Evolutionary conservation across 2,888 invertebrate species (phyloP).

Genomic region (Cataglyphis rosenhaueri): DNA sequence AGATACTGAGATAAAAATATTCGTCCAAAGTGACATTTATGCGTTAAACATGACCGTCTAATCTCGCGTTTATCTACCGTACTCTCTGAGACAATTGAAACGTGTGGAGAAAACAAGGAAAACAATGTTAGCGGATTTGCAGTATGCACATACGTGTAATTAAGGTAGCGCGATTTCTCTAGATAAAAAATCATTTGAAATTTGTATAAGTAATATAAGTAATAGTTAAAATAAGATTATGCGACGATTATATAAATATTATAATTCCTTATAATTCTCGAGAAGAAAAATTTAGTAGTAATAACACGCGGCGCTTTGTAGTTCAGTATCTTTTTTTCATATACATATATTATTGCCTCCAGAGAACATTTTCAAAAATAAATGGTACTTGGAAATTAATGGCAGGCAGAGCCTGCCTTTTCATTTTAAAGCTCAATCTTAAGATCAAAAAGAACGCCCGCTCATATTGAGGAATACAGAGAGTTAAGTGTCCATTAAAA

Average conservation of each 20-base stretch:
- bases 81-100: conserved; percentile 19
- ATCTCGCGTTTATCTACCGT: conserved; percentile 19
- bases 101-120: conserved; percentile 11
- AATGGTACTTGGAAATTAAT: neutral
- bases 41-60: conserved; percentile 27
- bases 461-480: neutral
- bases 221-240: neutral
- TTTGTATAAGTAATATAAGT: neutral
- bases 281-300: too few relatives aligned
- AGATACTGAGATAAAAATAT: neutral
- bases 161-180: neutral
- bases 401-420: neutral
- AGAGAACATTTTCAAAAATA: neutral
- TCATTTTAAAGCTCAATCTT: neutral
- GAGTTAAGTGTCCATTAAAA: conserved; percentile 10
- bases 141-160: neutral
- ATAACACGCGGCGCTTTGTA: neutral
- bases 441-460: neutral
- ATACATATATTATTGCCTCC: neutral
- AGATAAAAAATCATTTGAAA: neutral
- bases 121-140: conserved; percentile 2
- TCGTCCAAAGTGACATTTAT: neutral
- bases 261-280: neutral
- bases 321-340: neutral
- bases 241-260: neutral